Conservation (phyloP, 2,888 invertebrate species). For the Melolontha melolontha region DNA sequence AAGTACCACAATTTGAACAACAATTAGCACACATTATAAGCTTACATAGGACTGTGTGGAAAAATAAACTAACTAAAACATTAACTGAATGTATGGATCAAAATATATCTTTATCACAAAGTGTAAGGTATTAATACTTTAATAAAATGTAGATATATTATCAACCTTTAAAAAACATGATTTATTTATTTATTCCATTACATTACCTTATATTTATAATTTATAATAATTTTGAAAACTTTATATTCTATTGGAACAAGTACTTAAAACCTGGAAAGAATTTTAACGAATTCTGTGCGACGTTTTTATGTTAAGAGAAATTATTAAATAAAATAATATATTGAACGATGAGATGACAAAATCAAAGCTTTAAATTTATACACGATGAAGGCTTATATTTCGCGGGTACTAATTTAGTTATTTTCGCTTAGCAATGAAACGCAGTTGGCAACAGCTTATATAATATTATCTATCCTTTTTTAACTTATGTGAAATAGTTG, state of each 20-base stretch:
- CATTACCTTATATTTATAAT: no score
- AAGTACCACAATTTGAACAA: constrained; percentile 14
- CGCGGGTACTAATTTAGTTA: constrained; percentile 13
- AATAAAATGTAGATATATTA: no score
- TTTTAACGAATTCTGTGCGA: no score
- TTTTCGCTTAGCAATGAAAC: neutral
- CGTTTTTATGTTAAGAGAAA: no score
- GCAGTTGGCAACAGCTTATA: constrained; percentile 22
- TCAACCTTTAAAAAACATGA: no score
- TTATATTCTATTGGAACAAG: no score
- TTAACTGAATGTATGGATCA: neutral
- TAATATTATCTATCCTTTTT: constrained; percentile 29
- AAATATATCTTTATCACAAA: constrained; percentile 10
- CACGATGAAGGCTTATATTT: neutral
- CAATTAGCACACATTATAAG: constrained; percentile 22
- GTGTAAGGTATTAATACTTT: constrained; percentile 6
- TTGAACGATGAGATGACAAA: no score
- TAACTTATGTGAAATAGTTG: neutral
- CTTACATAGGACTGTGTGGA: constrained; percentile 22
- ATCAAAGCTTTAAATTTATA: no score
- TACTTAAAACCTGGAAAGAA: no score
- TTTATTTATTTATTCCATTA: no score
- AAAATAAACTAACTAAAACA: constrained; percentile 6
- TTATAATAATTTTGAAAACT: no score
- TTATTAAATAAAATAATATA: no score